Evolutionary conservation across 2,797 vertebrate genomes (phyloP).

Genomic region (Rhynchotus rufescens): DNA sequence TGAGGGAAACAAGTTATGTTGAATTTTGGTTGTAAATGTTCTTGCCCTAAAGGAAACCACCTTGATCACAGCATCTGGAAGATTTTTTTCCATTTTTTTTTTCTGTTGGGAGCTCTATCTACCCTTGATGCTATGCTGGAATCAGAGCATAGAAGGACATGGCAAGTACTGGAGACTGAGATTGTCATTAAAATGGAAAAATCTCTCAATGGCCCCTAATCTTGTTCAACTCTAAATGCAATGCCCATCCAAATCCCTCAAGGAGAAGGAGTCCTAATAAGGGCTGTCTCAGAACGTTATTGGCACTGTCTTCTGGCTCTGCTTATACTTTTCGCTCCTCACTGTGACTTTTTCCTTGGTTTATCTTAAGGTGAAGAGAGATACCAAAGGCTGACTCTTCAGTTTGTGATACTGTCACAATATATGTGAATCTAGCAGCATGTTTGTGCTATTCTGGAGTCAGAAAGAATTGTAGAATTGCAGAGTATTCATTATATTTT

Average conservation of each 20-base stretch:
- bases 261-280: background rate
- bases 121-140: background rate
- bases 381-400: background rate
- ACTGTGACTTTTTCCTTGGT: background rate
- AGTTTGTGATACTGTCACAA: background rate
- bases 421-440: background rate
- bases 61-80: background rate
- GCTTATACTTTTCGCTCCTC: background rate
- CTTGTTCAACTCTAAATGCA: background rate
- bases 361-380: background rate
- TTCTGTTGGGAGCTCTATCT: background rate
- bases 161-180: background rate
- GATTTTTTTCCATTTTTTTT: slow-evolving; percentile 7
- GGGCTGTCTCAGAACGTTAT: background rate
- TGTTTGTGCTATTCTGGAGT: background rate
- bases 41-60: background rate
- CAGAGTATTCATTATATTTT: background rate
- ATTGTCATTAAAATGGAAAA: background rate
- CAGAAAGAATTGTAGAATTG: background rate
- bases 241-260: background rate
- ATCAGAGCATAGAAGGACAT: background rate
- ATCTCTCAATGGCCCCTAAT: background rate
- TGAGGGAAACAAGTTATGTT: slow-evolving; percentile 34
- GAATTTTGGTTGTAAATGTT: slow-evolving; percentile 56
- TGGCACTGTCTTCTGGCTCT: background rate